phyloP scores from a whole-genome alignment of 2,797 vertebrate genomes.

The Lagodon rhomboides region DNA sequence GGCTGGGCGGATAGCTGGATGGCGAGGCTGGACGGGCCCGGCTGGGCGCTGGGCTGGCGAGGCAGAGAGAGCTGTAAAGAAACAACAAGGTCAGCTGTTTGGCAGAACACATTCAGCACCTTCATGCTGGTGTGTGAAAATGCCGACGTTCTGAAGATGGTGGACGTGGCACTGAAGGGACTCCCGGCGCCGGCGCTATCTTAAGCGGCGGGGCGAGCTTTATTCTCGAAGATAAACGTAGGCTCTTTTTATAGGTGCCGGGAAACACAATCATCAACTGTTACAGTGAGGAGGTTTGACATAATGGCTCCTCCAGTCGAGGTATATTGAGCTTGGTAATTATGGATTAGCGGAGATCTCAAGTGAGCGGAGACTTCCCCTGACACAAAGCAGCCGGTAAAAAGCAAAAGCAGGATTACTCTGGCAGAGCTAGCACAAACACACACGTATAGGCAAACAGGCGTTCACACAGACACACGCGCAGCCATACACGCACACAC shows the following conservation, averaged over 20 bases:
- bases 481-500: constrained; percentile 66
- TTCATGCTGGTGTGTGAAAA: constrained; percentile 52
- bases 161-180: constrained; percentile 18
- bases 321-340: constrained; percentile 67
- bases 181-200: not conserved
- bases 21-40: not conserved
- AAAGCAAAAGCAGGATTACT: constrained; percentile 62
- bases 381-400: constrained; percentile 63
- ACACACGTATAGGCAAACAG: constrained; percentile 39
- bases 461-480: constrained; percentile 28
- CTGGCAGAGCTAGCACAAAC: constrained; percentile 46
- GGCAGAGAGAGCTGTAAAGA: constrained; percentile 74
- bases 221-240: constrained; percentile 23
- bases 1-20: not conserved
- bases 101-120: constrained; percentile 67
- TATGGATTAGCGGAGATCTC: constrained; percentile 75
- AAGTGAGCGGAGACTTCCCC: constrained; percentile 57
- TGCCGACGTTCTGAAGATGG: constrained; percentile 50
- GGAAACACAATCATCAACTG: constrained; percentile 39
- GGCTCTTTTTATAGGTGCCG: constrained; percentile 13
- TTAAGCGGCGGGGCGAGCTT: constrained; percentile 3
- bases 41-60: constrained; percentile 28
- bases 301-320: constrained; percentile 51
- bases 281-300: constrained; percentile 49
- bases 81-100: constrained; percentile 81